phyloP scores from a whole-genome alignment of 1,140 invertebrate genomes.

The Drosophila nigromelanica region DNA sequence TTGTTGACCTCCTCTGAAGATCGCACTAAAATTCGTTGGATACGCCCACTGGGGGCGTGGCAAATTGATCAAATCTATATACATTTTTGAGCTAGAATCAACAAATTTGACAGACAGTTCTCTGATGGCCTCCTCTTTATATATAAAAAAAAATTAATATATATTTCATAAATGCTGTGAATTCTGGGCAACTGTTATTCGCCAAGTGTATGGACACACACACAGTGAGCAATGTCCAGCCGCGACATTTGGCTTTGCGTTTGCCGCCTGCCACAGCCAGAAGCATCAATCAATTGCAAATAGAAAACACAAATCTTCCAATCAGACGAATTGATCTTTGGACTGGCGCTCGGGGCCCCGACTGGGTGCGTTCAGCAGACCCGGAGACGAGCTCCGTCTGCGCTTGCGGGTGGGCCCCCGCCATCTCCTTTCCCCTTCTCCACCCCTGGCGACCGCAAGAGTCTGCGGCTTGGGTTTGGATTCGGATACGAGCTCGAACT shows the following conservation, averaged over 20 bases:
- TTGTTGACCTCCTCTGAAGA: too few relatives aligned
- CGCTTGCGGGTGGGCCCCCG: slow-evolving; percentile 60
- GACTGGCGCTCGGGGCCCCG: slow-evolving; percentile 24
- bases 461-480: not conserved
- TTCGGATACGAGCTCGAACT: not conserved
- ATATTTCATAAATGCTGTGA: too few relatives aligned
- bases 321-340: slow-evolving; percentile 60
- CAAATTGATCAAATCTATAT: too few relatives aligned
- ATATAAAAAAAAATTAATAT: too few relatives aligned
- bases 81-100: too few relatives aligned
- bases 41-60: too few relatives aligned
- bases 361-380: slow-evolving; percentile 5
- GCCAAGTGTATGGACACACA: too few relatives aligned
- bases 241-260: slow-evolving; percentile 43
- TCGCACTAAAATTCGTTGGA: too few relatives aligned
- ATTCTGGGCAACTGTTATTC: too few relatives aligned
- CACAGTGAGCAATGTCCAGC: slow-evolving; percentile 25
- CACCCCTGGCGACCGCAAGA: not conserved
- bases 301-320: slow-evolving; percentile 73
- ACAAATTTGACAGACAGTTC: too few relatives aligned
- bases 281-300: slow-evolving; percentile 71
- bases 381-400: not conserved
- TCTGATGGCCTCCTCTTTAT: too few relatives aligned
- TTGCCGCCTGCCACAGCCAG: slow-evolving; percentile 35
- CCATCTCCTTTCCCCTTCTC: not conserved